A percentile compares a stretch with the other conserved stretches of the same genome.
Evolutionary conservation across 2,797 vertebrate genomes (phyloP).

Genomic region (Oreochromis grahami): DNA sequence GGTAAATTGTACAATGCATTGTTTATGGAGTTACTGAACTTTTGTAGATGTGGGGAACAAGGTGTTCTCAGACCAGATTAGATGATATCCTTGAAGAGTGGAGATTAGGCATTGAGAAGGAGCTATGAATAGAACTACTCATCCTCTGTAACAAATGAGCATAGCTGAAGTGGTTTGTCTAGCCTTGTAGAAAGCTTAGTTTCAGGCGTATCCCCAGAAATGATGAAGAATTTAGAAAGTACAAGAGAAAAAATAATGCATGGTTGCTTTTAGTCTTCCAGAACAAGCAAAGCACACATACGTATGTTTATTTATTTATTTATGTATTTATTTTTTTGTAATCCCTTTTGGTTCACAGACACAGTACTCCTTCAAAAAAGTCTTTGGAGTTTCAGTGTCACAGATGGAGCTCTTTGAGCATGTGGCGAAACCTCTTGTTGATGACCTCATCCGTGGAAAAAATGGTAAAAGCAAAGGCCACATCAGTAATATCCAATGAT

Average conservation of each 20-base stretch:
- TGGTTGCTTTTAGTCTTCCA: neutral
- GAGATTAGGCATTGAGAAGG: neutral
- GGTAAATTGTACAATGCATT: neutral
- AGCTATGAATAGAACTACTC: neutral
- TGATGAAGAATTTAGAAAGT: neutral
- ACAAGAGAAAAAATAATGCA: rapidly evolving
- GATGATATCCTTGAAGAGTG: neutral
- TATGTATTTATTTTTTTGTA: neutral
- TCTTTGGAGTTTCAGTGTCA: constrained; percentile 83
- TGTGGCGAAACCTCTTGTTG: constrained; percentile 88
- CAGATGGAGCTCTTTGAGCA: constrained; percentile 88
- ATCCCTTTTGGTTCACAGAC: constrained; percentile 73
- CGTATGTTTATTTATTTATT: neutral
- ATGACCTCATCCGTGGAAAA: constrained; percentile 89
- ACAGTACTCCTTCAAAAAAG: constrained; percentile 94
- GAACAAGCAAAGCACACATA: neutral
- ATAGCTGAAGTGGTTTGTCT: neutral
- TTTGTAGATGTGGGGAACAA: neutral
- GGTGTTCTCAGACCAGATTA: neutral
- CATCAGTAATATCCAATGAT: neutral
- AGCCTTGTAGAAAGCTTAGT: neutral
- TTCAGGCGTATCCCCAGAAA: neutral
- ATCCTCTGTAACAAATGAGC: neutral
- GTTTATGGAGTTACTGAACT: neutral
- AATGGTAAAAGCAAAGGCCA: constrained; percentile 78